Base-by-base conservation (phyloP, 2,888 invertebrate species). In the Parnassius smintheus region DNA sequence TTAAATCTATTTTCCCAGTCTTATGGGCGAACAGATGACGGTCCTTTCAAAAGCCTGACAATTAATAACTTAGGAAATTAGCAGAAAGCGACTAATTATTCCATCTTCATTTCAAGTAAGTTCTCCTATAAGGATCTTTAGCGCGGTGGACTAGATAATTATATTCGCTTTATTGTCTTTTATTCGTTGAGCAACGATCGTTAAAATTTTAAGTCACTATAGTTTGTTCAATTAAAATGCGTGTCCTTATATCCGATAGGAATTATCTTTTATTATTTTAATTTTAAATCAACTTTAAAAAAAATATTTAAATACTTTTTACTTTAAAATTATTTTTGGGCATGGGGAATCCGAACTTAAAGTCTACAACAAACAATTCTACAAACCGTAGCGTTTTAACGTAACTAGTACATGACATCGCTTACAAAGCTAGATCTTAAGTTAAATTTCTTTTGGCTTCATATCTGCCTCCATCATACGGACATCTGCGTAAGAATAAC, bases 401-500 rank as follows among this genome's bases (percentile, higher is more conserved):
- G 42, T 49, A 44, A 50, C 13, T 61, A 52, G 46, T n/a, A 56
- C 48, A 56, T n/a, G 42, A 51, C 46, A 58, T 45, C 42, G 54
- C 42, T 58, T 59, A 53, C 42, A 48, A 50, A 12, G 48, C 42
- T 56, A 53, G 41, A 56, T 60, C 56, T 58, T 18, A 63, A 64
- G 67, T 59, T 55, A 35, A 59, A 51, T 59, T 58, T 12, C 48
- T 54, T 54, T 75, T 69, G 74, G 70, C 72, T 78, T 77, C 74
- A 79, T 83, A 82, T 81, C 80, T 76, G 77, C 70, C 75, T 79
- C 75, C 76, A 80, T 84, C 79, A 82, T 74, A 78, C 73, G 77
- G 81, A 81, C 88, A 89, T 88, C 87, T 90, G 88, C 84, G 89
- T 88, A 86, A 89, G 90, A 90, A 88, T 88, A 84, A 89, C 86